Evolutionary conservation across 2,113 vertebrate species (phyloP).

Genomic region (Bungarus multicinctus): DNA sequence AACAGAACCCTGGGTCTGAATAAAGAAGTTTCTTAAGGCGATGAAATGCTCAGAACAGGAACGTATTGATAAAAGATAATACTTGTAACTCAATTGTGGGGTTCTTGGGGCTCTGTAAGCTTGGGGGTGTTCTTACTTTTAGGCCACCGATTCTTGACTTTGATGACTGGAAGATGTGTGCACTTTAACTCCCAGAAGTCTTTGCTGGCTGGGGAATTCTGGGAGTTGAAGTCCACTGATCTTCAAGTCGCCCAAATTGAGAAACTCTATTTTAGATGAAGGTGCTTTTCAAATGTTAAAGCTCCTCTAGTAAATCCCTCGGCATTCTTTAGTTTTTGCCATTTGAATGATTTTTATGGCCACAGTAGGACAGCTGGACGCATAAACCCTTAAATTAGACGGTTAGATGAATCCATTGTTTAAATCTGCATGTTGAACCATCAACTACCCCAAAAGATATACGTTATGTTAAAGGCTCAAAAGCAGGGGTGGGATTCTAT

Average conservation of each 20-base stretch:
- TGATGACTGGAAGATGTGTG: not conserved
- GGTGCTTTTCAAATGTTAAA: not conserved
- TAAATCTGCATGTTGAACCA: not conserved
- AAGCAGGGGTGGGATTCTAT: no score
- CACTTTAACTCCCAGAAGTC: not conserved
- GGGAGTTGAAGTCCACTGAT: not conserved
- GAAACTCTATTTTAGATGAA: not conserved
- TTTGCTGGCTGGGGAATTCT: not conserved
- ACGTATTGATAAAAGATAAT: not conserved
- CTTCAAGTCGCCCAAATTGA: not conserved
- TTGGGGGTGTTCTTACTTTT: not conserved
- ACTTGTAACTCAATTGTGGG: not conserved
- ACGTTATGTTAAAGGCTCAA: not conserved
- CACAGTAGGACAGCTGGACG: not conserved
- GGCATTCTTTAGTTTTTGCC: not conserved
- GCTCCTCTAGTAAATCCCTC: not conserved
- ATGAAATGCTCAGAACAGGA: not conserved
- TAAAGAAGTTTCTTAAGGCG: not conserved
- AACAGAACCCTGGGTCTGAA: not conserved
- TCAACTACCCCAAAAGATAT: not conserved
- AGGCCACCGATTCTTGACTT: not conserved
- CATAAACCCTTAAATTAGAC: not conserved
- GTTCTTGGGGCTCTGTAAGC: no score
- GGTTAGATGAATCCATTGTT: not conserved
- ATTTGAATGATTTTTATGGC: not conserved